Evolutionary conservation across 2,888 invertebrate species (phyloP).

Genomic region (Aromia moschata): DNA sequence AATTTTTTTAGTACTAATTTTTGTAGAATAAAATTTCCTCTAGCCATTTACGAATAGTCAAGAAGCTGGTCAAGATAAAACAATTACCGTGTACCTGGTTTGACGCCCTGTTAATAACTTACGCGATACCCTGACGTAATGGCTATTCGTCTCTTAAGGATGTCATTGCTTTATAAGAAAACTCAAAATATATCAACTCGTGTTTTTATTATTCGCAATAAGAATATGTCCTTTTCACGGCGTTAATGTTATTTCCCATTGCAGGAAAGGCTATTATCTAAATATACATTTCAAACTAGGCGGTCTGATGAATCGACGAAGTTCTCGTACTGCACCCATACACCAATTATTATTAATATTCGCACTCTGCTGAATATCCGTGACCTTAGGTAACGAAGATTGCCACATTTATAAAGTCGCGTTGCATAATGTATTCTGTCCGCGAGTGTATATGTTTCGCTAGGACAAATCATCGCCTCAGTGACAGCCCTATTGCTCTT

Average conservation of each 20-base stretch:
- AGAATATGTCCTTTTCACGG: constrained; percentile 1
- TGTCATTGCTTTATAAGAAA: too few species aligned
- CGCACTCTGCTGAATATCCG: constrained; percentile 19
- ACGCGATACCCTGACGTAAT: too few species aligned
- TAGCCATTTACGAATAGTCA: too few species aligned
- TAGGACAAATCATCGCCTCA: neutral
- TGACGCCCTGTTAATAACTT: too few species aligned
- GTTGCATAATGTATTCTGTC: neutral
- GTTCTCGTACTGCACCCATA: constrained; percentile 36
- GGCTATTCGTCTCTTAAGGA: too few species aligned
- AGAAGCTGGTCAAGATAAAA: too few species aligned
- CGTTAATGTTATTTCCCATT: neutral
- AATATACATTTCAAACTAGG: neutral
- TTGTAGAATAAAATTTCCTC: too few species aligned
- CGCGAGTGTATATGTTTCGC: neutral
- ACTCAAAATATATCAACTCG: too few species aligned
- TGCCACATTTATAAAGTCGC: constrained; percentile 3
- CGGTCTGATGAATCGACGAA: constrained; percentile 33
- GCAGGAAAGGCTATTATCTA: constrained; percentile 2
- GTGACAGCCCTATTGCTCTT: neutral
- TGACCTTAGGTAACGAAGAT: constrained; percentile 16
- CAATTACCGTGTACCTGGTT: too few species aligned
- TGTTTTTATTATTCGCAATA: constrained; percentile 1
- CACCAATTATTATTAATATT: constrained; percentile 33
- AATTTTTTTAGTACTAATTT: too few species aligned